A percentile compares a stretch with the other conserved stretches of the same genome.
phyloP scores from a whole-genome alignment of 2,797 vertebrate genomes.

The Glyptemys insculpta region DNA sequence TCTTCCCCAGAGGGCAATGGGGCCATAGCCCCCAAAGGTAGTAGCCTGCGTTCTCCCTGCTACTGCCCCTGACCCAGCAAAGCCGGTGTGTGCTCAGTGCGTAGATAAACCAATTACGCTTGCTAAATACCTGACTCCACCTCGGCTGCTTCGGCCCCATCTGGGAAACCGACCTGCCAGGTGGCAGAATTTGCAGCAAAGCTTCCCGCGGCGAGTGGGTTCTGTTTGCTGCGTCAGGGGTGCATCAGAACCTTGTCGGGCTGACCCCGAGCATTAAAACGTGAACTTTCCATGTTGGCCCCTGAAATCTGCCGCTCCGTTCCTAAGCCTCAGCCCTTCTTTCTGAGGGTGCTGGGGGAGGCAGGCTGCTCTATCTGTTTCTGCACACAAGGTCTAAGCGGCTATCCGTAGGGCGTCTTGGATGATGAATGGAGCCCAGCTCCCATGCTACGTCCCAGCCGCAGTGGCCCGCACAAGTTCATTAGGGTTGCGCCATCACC shows the following conservation, averaged over 20 bases:
- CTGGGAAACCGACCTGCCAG: background rate
- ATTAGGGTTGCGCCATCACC: background rate
- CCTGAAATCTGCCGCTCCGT: background rate
- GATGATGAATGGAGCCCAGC: background rate
- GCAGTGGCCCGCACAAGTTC: background rate
- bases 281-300: background rate
- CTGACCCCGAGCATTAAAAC: background rate
- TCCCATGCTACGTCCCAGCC: background rate
- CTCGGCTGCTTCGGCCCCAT: background rate
- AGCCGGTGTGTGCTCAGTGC: background rate
- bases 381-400: fast-evolving
- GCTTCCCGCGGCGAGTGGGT: background rate
- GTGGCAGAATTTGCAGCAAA: background rate
- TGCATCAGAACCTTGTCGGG: background rate
- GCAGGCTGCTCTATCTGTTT: fast-evolving
- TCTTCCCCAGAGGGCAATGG: no score
- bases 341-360: background rate
- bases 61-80: background rate
- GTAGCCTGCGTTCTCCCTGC: no score
- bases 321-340: background rate
- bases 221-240: background rate
- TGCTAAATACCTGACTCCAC: background rate
- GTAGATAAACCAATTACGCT: background rate
- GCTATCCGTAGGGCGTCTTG: background rate
- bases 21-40: no score